phyloP scores from a whole-genome alignment of 2,888 invertebrate species.

The Platycheirus rosarum region DNA sequence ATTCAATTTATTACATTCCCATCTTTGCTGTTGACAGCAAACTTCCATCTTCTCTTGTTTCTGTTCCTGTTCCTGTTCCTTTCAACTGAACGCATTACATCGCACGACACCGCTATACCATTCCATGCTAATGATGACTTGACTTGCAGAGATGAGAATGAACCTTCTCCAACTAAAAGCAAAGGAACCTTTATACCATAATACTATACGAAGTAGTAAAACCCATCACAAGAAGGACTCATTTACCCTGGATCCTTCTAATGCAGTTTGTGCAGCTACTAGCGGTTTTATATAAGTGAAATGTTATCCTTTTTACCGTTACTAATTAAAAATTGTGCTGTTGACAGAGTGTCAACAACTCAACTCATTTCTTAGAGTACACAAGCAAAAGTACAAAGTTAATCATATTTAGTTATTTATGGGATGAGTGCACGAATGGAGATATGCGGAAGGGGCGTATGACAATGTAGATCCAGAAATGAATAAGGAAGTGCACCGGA shows the following conservation, averaged over 20 bases:
- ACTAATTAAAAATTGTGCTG: constrained; percentile 70
- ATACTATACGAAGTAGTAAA: neutral
- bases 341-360: constrained; percentile 72
- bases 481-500: constrained; percentile 23
- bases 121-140: neutral
- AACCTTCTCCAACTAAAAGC: constrained; percentile 8
- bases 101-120: neutral
- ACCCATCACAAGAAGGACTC: constrained; percentile 40
- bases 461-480: neutral
- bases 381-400: constrained; percentile 58
- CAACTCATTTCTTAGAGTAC: constrained; percentile 61
- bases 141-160: constrained; percentile 8
- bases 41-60: constrained; percentile 50
- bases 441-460: too few relatives aligned
- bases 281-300: constrained; percentile 61
- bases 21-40: constrained; percentile 65
- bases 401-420: constrained; percentile 61
- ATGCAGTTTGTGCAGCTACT: constrained; percentile 52
- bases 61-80: constrained; percentile 9
- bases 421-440: constrained; percentile 16
- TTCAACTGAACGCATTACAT: neutral
- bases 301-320: constrained; percentile 64
- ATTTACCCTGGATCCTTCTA: constrained; percentile 38
- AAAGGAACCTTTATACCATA: constrained; percentile 1
- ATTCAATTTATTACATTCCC: constrained; percentile 71